Evolutionary conservation across 2,888 invertebrate genomes (phyloP), one percentile per base, ranked within the genome.

Genomic region (Leptinotarsa haldemani): DNA sequence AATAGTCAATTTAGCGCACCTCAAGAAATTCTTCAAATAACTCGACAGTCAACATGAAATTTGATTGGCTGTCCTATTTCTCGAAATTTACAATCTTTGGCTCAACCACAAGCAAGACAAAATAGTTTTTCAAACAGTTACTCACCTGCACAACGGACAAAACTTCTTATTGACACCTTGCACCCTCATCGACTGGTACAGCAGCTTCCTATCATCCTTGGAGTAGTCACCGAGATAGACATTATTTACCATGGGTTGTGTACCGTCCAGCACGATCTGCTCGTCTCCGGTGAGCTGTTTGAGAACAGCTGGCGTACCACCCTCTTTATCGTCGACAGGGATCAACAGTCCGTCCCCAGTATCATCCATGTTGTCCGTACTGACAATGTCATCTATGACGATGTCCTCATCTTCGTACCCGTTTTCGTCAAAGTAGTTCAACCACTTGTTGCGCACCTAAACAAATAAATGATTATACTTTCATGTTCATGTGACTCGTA

Each of bases 111-210:
- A n/a, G 1, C 30, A 9, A 40, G 9, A 9, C 2, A 40, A 40
- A 40, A 30, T 7, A 40, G 40, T 40, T 40, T 40, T 40, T 40
- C 9, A 12, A 12, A 40, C 9, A 40, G 9, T 40, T 12, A 53
- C 69, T 73, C 52, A 73, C 77, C 88, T 82, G 77, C 88, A 88
- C 22, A 87, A 73, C 4, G 86, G 82, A 70, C 88, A 88, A 77
- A 87, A 87, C 76, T 87, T 85, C 65, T 84, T 84, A 61, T 84
- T 85, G n/a, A 85, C 83, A 0, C 86, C 86, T 40, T 84, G 84
- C 22, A 88, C 82, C 22, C 84, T 78, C 78, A 87, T 85, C n/a
- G 84, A 83, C 75, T 84, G 84, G 71, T 86, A 88, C 69, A 86
- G 84, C 1, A 81, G 78, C 66, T 85, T 83, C 9, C 88, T 80